Evolutionary conservation across 2,888 invertebrate genomes (phyloP).

Genomic region (Campoletis raptor): DNA sequence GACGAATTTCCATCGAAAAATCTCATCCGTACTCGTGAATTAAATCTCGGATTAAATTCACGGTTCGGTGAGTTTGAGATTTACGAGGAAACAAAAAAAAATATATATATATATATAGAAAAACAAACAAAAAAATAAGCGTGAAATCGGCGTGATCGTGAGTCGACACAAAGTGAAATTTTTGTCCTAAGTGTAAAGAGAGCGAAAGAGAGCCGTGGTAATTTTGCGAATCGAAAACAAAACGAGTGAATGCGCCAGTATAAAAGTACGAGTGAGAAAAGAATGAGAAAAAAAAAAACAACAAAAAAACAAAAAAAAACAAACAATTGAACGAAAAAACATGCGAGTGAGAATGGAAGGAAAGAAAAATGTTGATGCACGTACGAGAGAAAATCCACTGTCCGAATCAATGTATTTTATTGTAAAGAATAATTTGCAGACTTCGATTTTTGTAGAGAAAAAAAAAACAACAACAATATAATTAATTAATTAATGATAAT

Average conservation of each 20-base stretch:
- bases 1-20: slow-evolving; percentile 63
- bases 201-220: slow-evolving; percentile 37
- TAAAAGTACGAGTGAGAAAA: slow-evolving; percentile 16
- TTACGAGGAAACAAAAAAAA: slow-evolving; percentile 1
- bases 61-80: slow-evolving; percentile 69
- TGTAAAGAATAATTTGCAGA: slow-evolving; percentile 78
- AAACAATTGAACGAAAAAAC: neutral
- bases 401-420: slow-evolving; percentile 82
- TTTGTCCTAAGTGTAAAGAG: slow-evolving; percentile 67
- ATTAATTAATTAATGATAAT: slow-evolving; percentile 64
- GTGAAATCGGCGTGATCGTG: slow-evolving; percentile 64
- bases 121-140: slow-evolving; percentile 47
- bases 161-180: slow-evolving; percentile 74
- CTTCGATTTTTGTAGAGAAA: slow-evolving; percentile 80
- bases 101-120: neutral
- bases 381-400: slow-evolving; percentile 73
- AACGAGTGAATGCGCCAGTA: slow-evolving; percentile 34
- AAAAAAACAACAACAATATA: slow-evolving; percentile 66
- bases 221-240: slow-evolving; percentile 17
- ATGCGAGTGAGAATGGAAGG: neutral
- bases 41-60: slow-evolving; percentile 71
- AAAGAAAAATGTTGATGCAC: slow-evolving; percentile 41
- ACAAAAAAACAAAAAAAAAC: neutral
- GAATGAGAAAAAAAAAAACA: slow-evolving; percentile 1
- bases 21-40: slow-evolving; percentile 71